These are phyloP conservation scores for Ondatra zibethicus DNA, from an alignment of 2,113 vertebrate species.

Conservation along the genomic window DNA sequence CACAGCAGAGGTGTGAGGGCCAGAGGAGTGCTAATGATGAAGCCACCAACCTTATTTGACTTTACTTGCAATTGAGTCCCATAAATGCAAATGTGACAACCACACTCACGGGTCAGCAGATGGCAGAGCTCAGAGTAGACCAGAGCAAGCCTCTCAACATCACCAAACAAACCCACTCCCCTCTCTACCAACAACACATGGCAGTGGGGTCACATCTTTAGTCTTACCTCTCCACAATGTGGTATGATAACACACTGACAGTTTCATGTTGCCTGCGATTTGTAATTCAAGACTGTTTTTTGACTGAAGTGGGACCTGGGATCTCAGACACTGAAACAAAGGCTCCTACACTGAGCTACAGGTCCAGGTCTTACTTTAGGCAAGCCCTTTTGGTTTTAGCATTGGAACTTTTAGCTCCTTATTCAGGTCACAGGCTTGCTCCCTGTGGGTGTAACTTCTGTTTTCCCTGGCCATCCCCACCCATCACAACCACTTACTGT, in stretches of 20 bases:
- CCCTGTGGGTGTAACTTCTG: neutral
- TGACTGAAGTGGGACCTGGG: neutral
- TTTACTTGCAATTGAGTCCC: slow-evolving; percentile 18
- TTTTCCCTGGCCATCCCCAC: neutral
- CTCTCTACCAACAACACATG: neutral
- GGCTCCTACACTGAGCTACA: neutral
- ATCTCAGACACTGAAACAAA: neutral
- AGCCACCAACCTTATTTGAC: neutral
- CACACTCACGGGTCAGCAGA: neutral
- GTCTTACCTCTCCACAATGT: neutral
- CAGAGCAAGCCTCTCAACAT: neutral
- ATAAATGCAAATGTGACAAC: neutral
- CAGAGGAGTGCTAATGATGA: neutral
- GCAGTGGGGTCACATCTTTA: slow-evolving; percentile 4
- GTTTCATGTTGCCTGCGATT: neutral
- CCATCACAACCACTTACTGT: neutral
- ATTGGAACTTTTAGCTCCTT: neutral
- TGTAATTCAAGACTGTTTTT: neutral
- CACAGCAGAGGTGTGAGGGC: slow-evolving; percentile 3
- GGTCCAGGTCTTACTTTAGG: neutral
- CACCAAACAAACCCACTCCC: neutral
- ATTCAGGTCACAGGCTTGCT: neutral
- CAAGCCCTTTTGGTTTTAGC: neutral
- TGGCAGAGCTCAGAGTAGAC: neutral
- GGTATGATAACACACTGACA: neutral